Percentiles rank a stretch among this genome's conserved stretches.
Evolutionary conservation across 2,797 vertebrate genomes (phyloP).

Genomic region (Ara ararauna): DNA sequence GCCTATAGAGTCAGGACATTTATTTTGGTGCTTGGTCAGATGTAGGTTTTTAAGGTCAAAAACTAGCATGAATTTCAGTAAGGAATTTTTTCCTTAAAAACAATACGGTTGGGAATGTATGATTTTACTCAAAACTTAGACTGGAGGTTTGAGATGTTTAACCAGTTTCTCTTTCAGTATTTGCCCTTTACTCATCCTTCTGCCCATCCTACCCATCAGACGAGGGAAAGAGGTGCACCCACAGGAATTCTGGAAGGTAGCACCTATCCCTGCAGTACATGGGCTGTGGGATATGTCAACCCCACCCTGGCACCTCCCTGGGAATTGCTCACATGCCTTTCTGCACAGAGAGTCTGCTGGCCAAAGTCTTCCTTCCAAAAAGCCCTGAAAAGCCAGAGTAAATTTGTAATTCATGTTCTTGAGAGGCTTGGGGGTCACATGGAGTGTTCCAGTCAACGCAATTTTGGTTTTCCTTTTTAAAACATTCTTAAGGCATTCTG

Average conservation of each 20-base stretch:
- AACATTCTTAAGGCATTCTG: not conserved
- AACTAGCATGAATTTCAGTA: not conserved
- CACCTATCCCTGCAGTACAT: accelerated
- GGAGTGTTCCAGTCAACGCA: conserved; percentile 38
- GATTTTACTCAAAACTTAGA: not conserved
- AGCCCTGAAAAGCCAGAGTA: not conserved
- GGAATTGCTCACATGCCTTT: accelerated
- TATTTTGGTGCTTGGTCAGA: not conserved
- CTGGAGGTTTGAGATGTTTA: not conserved
- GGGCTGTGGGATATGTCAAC: not conserved
- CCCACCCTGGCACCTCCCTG: not conserved
- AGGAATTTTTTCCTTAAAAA: not conserved
- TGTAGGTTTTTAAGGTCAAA: not conserved
- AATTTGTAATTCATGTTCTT: not conserved
- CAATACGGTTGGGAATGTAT: accelerated
- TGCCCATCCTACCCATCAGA: accelerated
- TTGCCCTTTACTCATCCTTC: not conserved
- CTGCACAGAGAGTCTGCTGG: not conserved
- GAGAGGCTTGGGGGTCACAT: not conserved
- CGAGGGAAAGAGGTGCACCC: not conserved
- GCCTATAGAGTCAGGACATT: not conserved
- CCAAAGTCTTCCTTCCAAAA: not conserved
- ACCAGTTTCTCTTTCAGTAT: not conserved
- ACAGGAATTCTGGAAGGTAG: not conserved
- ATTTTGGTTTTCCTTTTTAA: conserved; percentile 41